A percentile compares a stretch with the other conserved stretches of the same genome.
Conservation (phyloP, 2,888 invertebrate species). For the Volucella inanis region DNA sequence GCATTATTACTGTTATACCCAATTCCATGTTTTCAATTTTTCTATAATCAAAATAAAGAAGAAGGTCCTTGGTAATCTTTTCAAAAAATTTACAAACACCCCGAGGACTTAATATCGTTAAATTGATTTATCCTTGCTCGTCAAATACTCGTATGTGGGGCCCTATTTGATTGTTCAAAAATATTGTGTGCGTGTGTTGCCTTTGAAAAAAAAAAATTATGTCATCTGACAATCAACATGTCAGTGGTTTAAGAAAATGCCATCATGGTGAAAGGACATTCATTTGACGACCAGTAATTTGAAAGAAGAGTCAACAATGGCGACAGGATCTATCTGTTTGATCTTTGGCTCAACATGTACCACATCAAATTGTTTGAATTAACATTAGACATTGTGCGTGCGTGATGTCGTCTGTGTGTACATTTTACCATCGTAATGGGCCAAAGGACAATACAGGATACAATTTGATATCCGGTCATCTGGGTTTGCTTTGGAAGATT, state of each 20-base stretch:
- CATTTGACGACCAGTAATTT: slow-evolving; percentile 36
- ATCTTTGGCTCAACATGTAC: slow-evolving; percentile 68
- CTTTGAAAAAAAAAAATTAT: slow-evolving; percentile 62
- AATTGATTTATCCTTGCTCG: slow-evolving; percentile 62
- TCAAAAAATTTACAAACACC: slow-evolving; percentile 64
- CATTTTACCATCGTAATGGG: slow-evolving; percentile 38
- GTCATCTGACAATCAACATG: slow-evolving; percentile 66
- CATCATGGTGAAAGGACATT: slow-evolving; percentile 46
- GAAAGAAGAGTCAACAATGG: slow-evolving; percentile 36
- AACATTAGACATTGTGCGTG: slow-evolving; percentile 61
- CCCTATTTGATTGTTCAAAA: slow-evolving; percentile 53
- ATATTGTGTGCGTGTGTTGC: slow-evolving; percentile 28
- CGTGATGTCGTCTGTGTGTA: slow-evolving; percentile 34
- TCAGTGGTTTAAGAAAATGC: slow-evolving; percentile 61
- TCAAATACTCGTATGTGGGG: slow-evolving; percentile 6
- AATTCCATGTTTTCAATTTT: slow-evolving; percentile 58
- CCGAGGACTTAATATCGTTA: slow-evolving; percentile 71
- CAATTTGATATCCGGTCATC: slow-evolving; percentile 71
- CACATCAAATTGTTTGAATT: slow-evolving; percentile 55
- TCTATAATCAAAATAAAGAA: slow-evolving; percentile 60
- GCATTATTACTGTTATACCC: slow-evolving; percentile 64
- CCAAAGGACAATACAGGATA: slow-evolving; percentile 40
- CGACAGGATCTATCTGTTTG: slow-evolving; percentile 42
- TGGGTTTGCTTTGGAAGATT: slow-evolving; percentile 34
- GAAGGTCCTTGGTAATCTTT: slow-evolving; percentile 61